Evolutionary conservation across 1,140 invertebrate species (phyloP), one percentile per base, ranked within the genome.

Genomic region (Drosophila jambulina): DNA sequence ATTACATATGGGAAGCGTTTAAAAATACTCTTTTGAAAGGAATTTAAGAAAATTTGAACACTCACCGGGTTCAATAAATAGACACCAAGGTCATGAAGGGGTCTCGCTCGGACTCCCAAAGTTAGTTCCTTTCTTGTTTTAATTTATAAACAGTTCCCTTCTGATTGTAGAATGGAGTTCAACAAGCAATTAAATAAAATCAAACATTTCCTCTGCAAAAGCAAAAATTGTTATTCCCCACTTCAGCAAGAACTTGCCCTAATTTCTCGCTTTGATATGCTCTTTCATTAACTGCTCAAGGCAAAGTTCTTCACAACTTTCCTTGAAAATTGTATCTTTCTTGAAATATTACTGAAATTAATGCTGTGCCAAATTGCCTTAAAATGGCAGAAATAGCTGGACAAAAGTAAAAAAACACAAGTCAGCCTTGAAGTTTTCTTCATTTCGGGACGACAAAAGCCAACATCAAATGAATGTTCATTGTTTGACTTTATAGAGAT

Each of bases 391-490:
- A 67, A 43, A 27, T 27, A 29, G n/a, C 46, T 34, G 27, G 19
- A 40, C 36, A 54, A 51, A 27, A 69, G 25, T 12, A 29, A 27
- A 27, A 25, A 27, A 27, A 12, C 48, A 21, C 32, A 32, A n/a
- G 56, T 23, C 15, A 60, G 23, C 29, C n/a, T 45, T 43, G 19
- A 34, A 72, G 36, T 60, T 36, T 34, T 40, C 51, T 25, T 49
- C 34, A 38, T 38, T 48, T 43, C 8, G 38, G 38, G 25, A 72
- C 23, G 69, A 51, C 69, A 72, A 49, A 51, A 71, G 54, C 29
- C 53, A 72, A 59, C 53, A 72, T 49, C 69, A 72, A 72, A 72
- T 72, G 67, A 72, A 72, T 74, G 53, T 43, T 60, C 71, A 77
- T 78, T 77, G 74, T 78, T 77, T 68, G 62, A 77, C 53, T 77